Base-by-base conservation (phyloP, 2,113 vertebrate species). In the Sorex araneus region DNA sequence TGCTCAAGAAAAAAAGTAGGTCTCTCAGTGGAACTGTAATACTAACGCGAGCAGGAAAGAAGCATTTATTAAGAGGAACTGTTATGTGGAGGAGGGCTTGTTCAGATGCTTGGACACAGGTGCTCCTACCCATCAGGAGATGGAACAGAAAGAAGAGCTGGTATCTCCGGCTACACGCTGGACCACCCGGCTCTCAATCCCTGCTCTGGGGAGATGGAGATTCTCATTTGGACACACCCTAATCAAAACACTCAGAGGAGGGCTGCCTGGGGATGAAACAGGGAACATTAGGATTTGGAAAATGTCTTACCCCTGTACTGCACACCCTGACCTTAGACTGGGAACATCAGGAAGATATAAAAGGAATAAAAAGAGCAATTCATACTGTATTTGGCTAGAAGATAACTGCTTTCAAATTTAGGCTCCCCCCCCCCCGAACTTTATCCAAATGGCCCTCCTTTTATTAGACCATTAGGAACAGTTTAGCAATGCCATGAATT, bases 151-250 rank as follows among this genome's bases (percentile, higher is more conserved):
- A 69, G 82, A n/a, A 66, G 76, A 83, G 66, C 34, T 11, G 25
- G 11, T n/a, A 45, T 71, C 63, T 34, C 25, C 3, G 3, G 45
- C 54, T 84, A 3, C 23, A 19, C 0, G 8, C 0, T 18, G 45
- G 94, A 90, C 94, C 92, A 94, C 92, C 91, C 94, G 1, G 3
- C 60, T 54, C 69, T 82, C 43, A 19, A n/a, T 69, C 79, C 88
- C 88, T 8, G 63, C 96, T 95, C 45, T 73, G 63, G 79, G 88
- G 86, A 93, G 75, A 93, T 34, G 67, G 60, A 16, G 43, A 74
- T 50, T 81, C 84, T 54, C 43, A n/a, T 66, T 18, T 84, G 74
- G 47, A 94, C 91, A 94, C 84, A 64, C 83, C 91, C 89, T 27
- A 60, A 86, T 40, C 76, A 25, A 80, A 91, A 90, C 47, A 43